A percentile compares a stretch with the other conserved stretches of the same genome.
These are phyloP conservation scores for Dioctria linearis DNA, from an alignment of 2,888 invertebrate genomes.

Conservation along the genomic window DNA sequence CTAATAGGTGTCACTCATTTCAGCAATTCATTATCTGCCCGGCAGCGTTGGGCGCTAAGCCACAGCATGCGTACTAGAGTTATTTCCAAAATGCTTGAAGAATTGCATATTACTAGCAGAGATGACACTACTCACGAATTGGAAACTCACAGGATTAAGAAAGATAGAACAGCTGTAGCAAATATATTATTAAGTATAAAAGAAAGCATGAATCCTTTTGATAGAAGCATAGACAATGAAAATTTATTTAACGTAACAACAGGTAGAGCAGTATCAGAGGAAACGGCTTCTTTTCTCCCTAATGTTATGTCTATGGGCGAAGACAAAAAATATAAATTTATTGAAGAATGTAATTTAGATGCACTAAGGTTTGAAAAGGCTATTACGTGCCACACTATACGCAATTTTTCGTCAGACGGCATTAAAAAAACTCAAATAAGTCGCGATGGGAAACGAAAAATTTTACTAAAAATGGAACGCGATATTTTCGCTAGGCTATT, in stretches of 20 bases:
- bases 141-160: slow-evolving; percentile 21
- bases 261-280: slow-evolving; percentile 58
- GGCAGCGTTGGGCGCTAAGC: slow-evolving; percentile 59
- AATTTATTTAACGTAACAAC: slow-evolving; percentile 60
- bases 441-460: no score
- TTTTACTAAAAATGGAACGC: no score
- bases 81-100: neutral
- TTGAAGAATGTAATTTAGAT: slow-evolving; percentile 36
- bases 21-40: slow-evolving; percentile 63
- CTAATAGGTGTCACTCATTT: slow-evolving; percentile 61
- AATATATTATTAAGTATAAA: slow-evolving; percentile 50
- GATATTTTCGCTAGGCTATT: no score
- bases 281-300: slow-evolving; percentile 10
- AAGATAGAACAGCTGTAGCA: neutral
- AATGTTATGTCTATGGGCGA: slow-evolving; percentile 38
- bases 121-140: neutral
- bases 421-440: no score
- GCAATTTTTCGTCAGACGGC: no score
- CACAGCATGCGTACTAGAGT: slow-evolving; percentile 57
- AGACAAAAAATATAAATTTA: slow-evolving; percentile 20
- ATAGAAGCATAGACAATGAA: slow-evolving; percentile 57
- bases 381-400: neutral
- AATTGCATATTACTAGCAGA: no score
- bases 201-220: slow-evolving; percentile 60
- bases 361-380: slow-evolving; percentile 2